phyloP scores from a whole-genome alignment of 2,113 vertebrate species.

The Holacanthus passer region DNA sequence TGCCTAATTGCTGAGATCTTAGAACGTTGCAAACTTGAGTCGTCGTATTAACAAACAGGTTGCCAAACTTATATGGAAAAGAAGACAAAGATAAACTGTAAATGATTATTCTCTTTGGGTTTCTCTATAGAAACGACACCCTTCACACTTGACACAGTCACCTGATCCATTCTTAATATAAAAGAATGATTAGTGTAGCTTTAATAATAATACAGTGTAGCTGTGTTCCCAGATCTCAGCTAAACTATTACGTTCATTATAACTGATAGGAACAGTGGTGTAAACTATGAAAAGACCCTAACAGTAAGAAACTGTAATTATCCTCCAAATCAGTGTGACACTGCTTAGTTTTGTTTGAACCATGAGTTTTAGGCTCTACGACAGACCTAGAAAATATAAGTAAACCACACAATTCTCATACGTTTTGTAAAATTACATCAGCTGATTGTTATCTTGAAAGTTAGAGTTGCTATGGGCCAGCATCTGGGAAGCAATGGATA shows the following conservation, averaged over 20 bases:
- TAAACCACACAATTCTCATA: background rate
- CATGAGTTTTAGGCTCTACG: too few species aligned
- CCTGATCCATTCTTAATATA: background rate
- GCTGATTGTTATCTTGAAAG: constrained; percentile 2
- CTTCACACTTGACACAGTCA: background rate
- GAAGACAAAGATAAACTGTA: background rate
- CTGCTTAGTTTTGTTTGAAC: too few species aligned
- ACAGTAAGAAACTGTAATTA: background rate
- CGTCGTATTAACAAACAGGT: too few species aligned
- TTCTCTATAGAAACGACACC: background rate
- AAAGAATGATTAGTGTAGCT: background rate
- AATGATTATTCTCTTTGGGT: background rate
- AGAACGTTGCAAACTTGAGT: too few species aligned
- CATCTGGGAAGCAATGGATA: constrained; percentile 47
- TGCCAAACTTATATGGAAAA: too few species aligned
- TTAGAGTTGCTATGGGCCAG: constrained; percentile 1
- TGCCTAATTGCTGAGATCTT: too few species aligned
- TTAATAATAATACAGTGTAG: background rate
- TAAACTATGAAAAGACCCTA: background rate
- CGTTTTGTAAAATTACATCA: constrained; percentile 30
- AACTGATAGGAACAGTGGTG: background rate
- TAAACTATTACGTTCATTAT: background rate
- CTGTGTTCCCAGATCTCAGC: background rate
- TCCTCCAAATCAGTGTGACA: background rate
- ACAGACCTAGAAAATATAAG: background rate